These are phyloP conservation scores for Falcaria lacertinaria DNA, from an alignment of 2,888 invertebrate species.

Conservation along the genomic window DNA sequence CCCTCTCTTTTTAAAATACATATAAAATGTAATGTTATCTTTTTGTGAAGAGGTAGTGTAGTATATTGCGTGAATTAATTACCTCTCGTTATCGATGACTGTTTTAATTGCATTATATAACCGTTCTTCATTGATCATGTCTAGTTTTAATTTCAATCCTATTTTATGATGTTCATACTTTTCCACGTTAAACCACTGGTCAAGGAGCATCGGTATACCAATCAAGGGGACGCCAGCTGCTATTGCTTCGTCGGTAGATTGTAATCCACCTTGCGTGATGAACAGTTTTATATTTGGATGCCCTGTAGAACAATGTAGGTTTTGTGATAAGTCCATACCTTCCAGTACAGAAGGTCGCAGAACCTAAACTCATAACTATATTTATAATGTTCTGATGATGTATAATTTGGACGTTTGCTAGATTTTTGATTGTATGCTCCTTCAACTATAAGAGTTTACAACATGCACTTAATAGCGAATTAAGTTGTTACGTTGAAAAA, in stretches of 20 bases:
- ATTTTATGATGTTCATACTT: constrained; percentile 4
- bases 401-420: too few relatives aligned
- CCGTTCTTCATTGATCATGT: background rate
- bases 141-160: constrained; percentile 3
- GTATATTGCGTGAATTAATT: too few relatives aligned
- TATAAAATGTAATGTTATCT: too few relatives aligned
- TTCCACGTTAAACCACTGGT: constrained; percentile 13
- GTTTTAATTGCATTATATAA: background rate
- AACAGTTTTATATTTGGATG: constrained; percentile 17
- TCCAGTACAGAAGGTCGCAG: constrained; percentile 7
- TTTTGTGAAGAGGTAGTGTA: too few relatives aligned
- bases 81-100: background rate
- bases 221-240: constrained; percentile 12
- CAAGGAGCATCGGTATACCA: constrained; percentile 9
- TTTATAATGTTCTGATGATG: too few relatives aligned
- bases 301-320: constrained; percentile 6
- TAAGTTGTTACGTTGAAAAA: too few relatives aligned
- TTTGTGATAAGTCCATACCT: too few relatives aligned
- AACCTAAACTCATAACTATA: too few relatives aligned
- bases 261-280: constrained; percentile 15
- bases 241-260: constrained; percentile 17
- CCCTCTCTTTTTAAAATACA: too few relatives aligned
- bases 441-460: too few relatives aligned
- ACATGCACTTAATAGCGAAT: too few relatives aligned
- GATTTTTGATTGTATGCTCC: too few relatives aligned